phyloP scores from a whole-genome alignment of 2,113 vertebrate genomes.

The Phycodurus eques region DNA sequence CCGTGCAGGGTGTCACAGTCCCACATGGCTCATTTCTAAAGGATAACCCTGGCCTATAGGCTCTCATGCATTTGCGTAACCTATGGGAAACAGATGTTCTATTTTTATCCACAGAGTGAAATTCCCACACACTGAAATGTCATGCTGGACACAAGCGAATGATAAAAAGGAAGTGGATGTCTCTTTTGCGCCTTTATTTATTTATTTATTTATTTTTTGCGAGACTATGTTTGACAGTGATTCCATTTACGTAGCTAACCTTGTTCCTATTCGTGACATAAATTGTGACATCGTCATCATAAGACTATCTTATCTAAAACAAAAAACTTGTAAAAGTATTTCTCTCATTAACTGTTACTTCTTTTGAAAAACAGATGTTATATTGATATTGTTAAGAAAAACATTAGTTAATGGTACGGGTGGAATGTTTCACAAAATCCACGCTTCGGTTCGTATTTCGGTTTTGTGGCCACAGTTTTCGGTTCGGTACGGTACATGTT shows the following conservation, averaged over 20 bases:
- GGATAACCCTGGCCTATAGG: conserved; percentile 16
- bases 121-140: conserved; percentile 42
- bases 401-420: no score
- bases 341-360: neutral
- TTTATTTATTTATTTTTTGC: no score
- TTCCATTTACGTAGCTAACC: neutral
- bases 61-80: conserved; percentile 33
- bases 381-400: neutral
- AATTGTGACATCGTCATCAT: neutral
- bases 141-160: conserved; percentile 25
- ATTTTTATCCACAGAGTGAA: conserved; percentile 41
- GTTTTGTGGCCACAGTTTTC: no score
- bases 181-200: conserved; percentile 1
- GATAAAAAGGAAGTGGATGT: conserved; percentile 3
- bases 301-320: neutral
- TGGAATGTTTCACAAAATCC: no score
- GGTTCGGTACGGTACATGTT: no score
- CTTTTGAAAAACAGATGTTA: neutral
- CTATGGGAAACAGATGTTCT: conserved; percentile 61
- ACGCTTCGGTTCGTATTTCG: no score
- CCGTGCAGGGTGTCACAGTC: conserved; percentile 12
- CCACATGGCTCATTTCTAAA: conserved; percentile 23
- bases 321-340: neutral
- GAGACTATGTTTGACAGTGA: neutral
- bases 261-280: neutral